Base-by-base conservation (phyloP, 2,888 invertebrate species). In the Cephonodes hylas region DNA sequence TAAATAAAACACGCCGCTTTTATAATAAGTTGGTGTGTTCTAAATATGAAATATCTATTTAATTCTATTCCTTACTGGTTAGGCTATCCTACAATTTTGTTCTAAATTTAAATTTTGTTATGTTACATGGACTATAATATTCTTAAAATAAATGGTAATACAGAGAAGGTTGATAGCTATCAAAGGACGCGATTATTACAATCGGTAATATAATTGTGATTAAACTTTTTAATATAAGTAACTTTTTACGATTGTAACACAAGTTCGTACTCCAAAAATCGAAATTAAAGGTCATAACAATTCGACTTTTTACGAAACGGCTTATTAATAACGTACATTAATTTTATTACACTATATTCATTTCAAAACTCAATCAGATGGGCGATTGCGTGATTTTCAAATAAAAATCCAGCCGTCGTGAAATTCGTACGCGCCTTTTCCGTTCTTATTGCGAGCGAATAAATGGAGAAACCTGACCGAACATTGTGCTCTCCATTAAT, bases 401-500 rank as follows among this genome's bases (percentile, higher is more conserved):
- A 58, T 27, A 23, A 42, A n/a, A 45, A 45, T 38, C 61, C 58
- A 57, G 42, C 34, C 58, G 34, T 61, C 20, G 10, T 66, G 65
- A 62, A 63, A 66, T 61, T 65, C 73, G 66, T 48, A 63, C 38
- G 38, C 44, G 57, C 57, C 76, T 74, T 75, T 75, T 73, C 76
- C 74, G 70, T 75, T 66, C 73, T 70, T 38, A 38, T 38, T 75
- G 74, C 73, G 67, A 63, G 64, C 67, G 63, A 66, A 67, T 72
- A 70, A 70, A 74, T 68, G 58, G 69, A 69, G 86, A 81, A 86
- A 86, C 84, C 82, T 79, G 88, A 85, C 73, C 83, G 84, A 83
- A 81, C 83, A 82, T 83, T 85, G 85, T 81, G 74, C 69, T 42
- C 69, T 64, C 74, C 81, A 84, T 87, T 91, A 91, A 91, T 91